A percentile compares a stretch with the other conserved stretches of the same genome.
These are phyloP conservation scores for Strigops habroptila DNA, from an alignment of 2,113 vertebrate genomes.

Conservation along the genomic window DNA sequence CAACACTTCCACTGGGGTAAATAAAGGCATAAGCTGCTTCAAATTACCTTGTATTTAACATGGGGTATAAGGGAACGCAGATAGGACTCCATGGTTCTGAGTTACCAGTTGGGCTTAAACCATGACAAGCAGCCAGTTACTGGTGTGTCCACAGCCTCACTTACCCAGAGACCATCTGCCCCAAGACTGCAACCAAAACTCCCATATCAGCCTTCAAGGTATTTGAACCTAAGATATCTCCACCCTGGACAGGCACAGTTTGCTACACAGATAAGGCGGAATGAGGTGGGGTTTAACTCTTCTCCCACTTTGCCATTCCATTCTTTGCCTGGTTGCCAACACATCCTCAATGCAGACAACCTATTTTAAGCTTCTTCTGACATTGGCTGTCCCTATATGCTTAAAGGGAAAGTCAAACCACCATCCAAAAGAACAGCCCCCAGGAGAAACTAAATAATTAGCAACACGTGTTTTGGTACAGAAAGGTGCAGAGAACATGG, in stretches of 20 bases:
- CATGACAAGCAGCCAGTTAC: no score
- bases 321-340: neutral
- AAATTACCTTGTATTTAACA: neutral
- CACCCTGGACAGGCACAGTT: neutral
- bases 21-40: conserved; percentile 11
- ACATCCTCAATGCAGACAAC: neutral
- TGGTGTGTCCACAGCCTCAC: neutral
- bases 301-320: neutral
- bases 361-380: neutral
- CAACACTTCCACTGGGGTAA: neutral
- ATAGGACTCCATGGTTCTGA: neutral
- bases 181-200: neutral
- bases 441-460: neutral
- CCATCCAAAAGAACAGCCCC: neutral
- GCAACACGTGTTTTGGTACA: neutral
- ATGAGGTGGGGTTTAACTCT: neutral
- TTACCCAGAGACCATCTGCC: neutral
- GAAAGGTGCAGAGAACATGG: neutral
- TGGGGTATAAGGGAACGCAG: neutral
- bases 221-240: neutral
- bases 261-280: neutral
- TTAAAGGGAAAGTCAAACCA: neutral
- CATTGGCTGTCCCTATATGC: neutral
- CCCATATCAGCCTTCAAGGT: neutral
- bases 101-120: no score